Conservation (phyloP, 2,797 vertebrate genomes). For the Sebastes oblongus region DNA sequence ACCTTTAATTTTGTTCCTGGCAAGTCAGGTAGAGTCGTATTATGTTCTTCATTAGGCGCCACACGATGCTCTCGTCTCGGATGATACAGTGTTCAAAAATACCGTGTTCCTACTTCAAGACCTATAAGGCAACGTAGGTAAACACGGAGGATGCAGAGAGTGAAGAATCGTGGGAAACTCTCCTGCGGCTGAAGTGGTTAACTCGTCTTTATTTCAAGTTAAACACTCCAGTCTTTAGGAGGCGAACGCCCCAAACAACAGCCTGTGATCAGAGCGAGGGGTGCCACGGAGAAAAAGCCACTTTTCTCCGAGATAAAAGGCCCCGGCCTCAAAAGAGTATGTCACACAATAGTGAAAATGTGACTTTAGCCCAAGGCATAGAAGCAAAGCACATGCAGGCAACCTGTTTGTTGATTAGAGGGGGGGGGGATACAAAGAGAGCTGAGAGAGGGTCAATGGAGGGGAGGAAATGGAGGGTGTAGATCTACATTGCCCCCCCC, state of each 20-base stretch:
- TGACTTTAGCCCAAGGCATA: slow-evolving; percentile 69
- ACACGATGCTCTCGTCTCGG: not conserved
- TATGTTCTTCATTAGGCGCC: slow-evolving; percentile 25
- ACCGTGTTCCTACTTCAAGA: not conserved
- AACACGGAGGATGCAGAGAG: slow-evolving; percentile 12
- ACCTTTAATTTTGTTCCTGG: slow-evolving; percentile 33
- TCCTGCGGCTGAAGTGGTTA: slow-evolving; percentile 48
- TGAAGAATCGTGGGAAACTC: slow-evolving; percentile 65
- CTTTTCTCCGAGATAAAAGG: slow-evolving; percentile 60
- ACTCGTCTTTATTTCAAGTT: slow-evolving; percentile 63
- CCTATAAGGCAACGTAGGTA: slow-evolving; percentile 26
- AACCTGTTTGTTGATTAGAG: slow-evolving; percentile 73
- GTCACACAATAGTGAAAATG: slow-evolving; percentile 69
- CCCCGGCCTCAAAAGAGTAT: slow-evolving; percentile 49
- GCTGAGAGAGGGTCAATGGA: slow-evolving; percentile 62
- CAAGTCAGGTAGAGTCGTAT: not conserved
- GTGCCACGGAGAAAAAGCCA: slow-evolving; percentile 49
- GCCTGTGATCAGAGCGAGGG: slow-evolving; percentile 56
- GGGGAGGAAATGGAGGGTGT: slow-evolving; percentile 62
- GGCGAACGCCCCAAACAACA: slow-evolving; percentile 32
- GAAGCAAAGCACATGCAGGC: slow-evolving; percentile 28
- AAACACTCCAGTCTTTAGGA: slow-evolving; percentile 60
- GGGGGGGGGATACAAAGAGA: slow-evolving; percentile 52
- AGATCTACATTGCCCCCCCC: slow-evolving; percentile 27
- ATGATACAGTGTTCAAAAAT: slow-evolving; percentile 21